phyloP scores from a whole-genome alignment of 1,140 invertebrate genomes.

The Nymphalis io region DNA sequence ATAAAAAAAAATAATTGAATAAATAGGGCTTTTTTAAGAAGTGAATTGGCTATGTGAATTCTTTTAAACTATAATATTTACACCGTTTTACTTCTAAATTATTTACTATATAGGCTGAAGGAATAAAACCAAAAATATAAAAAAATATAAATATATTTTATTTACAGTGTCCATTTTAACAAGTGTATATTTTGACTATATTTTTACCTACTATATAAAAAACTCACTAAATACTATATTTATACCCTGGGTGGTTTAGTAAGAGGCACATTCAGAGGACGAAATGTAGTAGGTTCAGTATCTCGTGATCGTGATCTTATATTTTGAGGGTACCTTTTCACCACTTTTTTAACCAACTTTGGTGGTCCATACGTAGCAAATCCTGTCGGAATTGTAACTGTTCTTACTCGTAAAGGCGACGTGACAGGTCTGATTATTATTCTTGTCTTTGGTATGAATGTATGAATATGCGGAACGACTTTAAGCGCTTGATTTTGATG shows the following conservation, averaged over 20 bases:
- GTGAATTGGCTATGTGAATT: too few species aligned
- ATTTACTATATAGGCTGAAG: neutral
- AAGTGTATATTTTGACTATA: conserved; percentile 34
- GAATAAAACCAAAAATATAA: conserved; percentile 26
- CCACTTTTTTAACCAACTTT: conserved; percentile 35
- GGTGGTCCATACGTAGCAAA: conserved; percentile 46
- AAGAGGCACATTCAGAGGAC: conserved; percentile 51
- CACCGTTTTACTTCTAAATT: neutral
- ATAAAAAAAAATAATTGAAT: too few species aligned
- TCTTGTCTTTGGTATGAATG: conserved; percentile 62
- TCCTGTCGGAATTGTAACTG: conserved; percentile 42
- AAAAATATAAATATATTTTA: conserved; percentile 42
- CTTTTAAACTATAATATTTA: too few species aligned
- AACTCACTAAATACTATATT: conserved; percentile 16
- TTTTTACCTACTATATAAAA: neutral
- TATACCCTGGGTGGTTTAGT: conserved; percentile 61
- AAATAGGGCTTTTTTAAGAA: too few species aligned
- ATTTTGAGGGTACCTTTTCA: conserved; percentile 43
- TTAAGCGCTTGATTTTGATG: conserved; percentile 47
- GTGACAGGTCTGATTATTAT: conserved; percentile 62
- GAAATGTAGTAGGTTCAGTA: conserved; percentile 60
- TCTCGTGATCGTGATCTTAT: conserved; percentile 46
- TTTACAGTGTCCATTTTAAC: conserved; percentile 39
- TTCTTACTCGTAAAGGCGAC: conserved; percentile 36
- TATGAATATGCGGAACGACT: conserved; percentile 52